A percentile compares a stretch with the other conserved stretches of the same genome.
phyloP scores from a whole-genome alignment of 2,797 vertebrate genomes.

The Parotocinclus haroldoi region DNA sequence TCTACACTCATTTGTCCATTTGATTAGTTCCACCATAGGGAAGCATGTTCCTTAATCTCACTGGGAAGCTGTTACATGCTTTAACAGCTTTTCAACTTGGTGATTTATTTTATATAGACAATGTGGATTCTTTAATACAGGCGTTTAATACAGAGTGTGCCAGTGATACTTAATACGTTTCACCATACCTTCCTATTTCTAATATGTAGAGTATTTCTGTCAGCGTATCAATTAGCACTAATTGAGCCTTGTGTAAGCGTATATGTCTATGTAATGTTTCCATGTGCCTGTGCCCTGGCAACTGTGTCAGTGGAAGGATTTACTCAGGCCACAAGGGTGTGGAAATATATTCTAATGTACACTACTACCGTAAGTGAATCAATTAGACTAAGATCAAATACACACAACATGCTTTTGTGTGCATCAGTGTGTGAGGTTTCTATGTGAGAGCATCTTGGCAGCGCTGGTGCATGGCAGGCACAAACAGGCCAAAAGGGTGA shows the following conservation, averaged over 20 bases:
- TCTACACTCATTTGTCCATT: no score
- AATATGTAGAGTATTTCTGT: neutral
- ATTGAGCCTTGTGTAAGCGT: neutral
- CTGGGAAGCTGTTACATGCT: no score
- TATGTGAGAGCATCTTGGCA: conserved; percentile 24
- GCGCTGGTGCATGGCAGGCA: conserved; percentile 34
- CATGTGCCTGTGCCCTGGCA: neutral
- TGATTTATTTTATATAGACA: no score
- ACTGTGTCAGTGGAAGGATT: neutral
- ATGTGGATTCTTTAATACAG: neutral
- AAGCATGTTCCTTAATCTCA: no score
- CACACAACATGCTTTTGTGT: neutral
- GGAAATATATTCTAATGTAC: neutral
- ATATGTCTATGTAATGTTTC: neutral
- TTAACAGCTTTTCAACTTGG: no score
- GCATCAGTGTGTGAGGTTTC: conserved; percentile 18
- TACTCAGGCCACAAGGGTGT: neutral
- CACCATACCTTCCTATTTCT: neutral
- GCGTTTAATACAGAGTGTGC: no score
- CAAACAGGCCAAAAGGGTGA: conserved; percentile 28
- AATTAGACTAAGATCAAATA: conserved; percentile 1
- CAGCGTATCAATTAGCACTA: neutral
- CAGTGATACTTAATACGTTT: neutral
- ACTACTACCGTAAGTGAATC: conserved; percentile 3
- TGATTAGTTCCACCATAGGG: no score